These are phyloP conservation scores for Dasyornis broadbenti DNA, from an alignment of 2,113 vertebrate genomes.

Conservation along the genomic window DNA sequence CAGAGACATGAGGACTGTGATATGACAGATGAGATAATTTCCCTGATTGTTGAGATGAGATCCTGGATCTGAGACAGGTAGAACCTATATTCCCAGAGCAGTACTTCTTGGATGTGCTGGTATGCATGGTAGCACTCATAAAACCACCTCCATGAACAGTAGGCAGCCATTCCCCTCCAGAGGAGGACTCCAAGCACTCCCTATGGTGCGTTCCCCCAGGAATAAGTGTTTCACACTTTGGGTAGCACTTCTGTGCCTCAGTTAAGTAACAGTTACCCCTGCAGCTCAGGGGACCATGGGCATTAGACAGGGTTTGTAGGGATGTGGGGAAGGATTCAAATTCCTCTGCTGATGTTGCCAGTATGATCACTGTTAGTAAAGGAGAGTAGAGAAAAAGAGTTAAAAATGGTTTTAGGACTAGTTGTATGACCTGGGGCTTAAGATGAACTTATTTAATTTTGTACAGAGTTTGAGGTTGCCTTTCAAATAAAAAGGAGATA, in stretches of 20 bases:
- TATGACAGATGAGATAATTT: neutral
- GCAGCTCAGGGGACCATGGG: neutral
- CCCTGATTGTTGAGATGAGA: neutral
- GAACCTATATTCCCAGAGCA: neutral
- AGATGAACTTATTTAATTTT: neutral
- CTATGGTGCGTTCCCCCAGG: neutral
- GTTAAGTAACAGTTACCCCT: neutral
- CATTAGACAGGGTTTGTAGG: neutral
- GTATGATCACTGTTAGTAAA: neutral
- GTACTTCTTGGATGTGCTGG: neutral
- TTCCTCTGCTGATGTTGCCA: neutral
- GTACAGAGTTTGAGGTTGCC: neutral
- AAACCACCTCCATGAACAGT: neutral
- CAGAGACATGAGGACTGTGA: neutral
- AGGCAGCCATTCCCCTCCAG: neutral
- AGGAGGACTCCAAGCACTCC: neutral
- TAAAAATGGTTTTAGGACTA: neutral
- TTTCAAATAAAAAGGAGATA: neutral
- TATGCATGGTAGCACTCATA: rapidly evolving
- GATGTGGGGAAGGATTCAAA: neutral
- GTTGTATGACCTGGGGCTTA: neutral
- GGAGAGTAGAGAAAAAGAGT: neutral
- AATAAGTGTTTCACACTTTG: neutral
- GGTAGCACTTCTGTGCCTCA: neutral
- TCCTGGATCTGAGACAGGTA: neutral